Conservation (phyloP, 92 coral and sea anemone genomes). For the Actinostola sp. region DNA sequence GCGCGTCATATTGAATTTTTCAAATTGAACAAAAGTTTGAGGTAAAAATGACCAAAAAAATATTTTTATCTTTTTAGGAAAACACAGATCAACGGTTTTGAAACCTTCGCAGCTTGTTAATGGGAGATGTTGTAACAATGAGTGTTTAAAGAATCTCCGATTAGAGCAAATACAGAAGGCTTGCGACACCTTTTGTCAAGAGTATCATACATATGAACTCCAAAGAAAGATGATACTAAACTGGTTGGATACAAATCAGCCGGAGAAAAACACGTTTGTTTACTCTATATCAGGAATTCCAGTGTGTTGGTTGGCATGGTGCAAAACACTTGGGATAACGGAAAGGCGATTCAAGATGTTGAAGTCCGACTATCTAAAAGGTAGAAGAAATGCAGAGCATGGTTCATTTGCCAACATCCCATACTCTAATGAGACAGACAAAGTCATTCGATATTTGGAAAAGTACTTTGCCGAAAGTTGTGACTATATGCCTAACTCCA, state of each 20-base stretch:
- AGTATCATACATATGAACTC: conserved; percentile 15
- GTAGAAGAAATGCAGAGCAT: conserved; percentile 46
- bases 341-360: conserved; percentile 43
- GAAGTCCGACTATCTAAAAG: conserved; percentile 43
- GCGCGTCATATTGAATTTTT: too few relatives aligned
- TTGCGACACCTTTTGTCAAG: conserved; percentile 15
- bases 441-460: conserved; percentile 30
- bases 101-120: too few relatives aligned
- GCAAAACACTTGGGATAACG: conserved; percentile 47
- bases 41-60: too few relatives aligned
- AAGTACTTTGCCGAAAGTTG: conserved; percentile 62
- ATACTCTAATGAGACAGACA: conserved; percentile 11
- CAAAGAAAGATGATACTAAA: conserved; percentile 36
- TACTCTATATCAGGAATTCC: conserved; percentile 27
- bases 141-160: too few relatives aligned
- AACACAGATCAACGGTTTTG: too few relatives aligned
- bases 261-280: conserved; percentile 27
- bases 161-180: conserved; percentile 28
- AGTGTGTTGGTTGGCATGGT: conserved; percentile 50
- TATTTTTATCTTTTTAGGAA: too few relatives aligned
- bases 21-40: too few relatives aligned
- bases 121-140: too few relatives aligned
- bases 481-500: conserved; percentile 56
- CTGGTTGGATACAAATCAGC: conserved; percentile 49
- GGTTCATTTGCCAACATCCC: conserved; percentile 26